A percentile compares a stretch with the other conserved stretches of the same genome.
These are phyloP conservation scores for Aix galericulata DNA, from an alignment of 2,113 vertebrate genomes.

Conservation along the genomic window DNA sequence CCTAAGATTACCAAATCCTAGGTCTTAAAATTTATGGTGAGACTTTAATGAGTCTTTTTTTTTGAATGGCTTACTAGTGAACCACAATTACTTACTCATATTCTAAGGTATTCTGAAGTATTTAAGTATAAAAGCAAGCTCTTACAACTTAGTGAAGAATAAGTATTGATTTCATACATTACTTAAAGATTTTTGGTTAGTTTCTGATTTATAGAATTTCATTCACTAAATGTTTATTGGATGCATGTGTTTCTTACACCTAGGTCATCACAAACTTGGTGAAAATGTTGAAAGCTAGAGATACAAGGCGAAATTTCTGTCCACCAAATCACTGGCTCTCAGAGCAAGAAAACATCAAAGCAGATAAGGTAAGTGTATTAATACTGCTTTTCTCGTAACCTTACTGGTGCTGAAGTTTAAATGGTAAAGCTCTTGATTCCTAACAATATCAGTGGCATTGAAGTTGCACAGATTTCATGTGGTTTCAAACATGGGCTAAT, in stretches of 20 bases:
- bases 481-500: neutral
- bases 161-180: neutral
- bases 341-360: conserved; percentile 94
- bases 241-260: neutral
- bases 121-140: neutral
- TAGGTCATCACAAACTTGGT: conserved; percentile 98
- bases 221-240: neutral
- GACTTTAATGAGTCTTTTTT: neutral
- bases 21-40: neutral
- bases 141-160: neutral
- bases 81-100: neutral
- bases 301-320: conserved; percentile 94
- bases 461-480: neutral
- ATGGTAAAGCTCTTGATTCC: neutral
- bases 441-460: neutral
- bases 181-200: neutral
- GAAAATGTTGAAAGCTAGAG: conserved; percentile 97
- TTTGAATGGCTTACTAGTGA: neutral
- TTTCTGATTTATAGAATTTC: neutral
- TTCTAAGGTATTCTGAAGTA: neutral
- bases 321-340: conserved; percentile 97
- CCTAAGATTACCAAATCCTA: neutral
- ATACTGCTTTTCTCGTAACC: neutral
- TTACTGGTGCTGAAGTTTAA: neutral
- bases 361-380: conserved; percentile 87